A percentile compares a stretch with the other conserved stretches of the same genome.
Conservation (phyloP, 1,140 invertebrate species). For the Camponotus floridanus region DNA sequence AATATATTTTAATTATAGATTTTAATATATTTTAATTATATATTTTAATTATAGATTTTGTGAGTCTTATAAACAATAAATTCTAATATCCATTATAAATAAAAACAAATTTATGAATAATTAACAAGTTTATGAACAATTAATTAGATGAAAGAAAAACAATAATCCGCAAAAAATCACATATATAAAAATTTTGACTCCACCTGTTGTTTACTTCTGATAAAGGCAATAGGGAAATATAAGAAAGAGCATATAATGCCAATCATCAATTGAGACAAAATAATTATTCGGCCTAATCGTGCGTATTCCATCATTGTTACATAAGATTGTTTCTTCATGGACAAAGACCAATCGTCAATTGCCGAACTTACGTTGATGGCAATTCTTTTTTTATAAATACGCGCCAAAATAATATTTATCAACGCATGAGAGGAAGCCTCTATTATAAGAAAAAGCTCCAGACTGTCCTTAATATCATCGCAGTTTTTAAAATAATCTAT, state of each 20-base stretch:
- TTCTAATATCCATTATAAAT: neutral
- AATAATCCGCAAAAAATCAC: neutral
- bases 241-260: neutral
- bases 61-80: neutral
- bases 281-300: conserved; percentile 33
- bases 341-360: conserved; percentile 31
- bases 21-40: no score
- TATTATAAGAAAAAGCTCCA: conserved; percentile 25
- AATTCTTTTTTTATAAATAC: conserved; percentile 39
- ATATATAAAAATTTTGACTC: neutral
- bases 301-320: conserved; percentile 34
- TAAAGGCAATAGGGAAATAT: neutral
- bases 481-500: conserved; percentile 26
- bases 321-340: neutral
- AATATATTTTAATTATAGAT: neutral
- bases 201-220: conserved; percentile 26
- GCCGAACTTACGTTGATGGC: conserved; percentile 22
- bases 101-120: neutral
- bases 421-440: neutral
- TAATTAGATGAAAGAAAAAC: no score
- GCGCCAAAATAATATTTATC: conserved; percentile 22
- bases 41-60: neutral
- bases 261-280: conserved; percentile 17
- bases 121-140: no score
- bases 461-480: neutral